Base-by-base conservation (phyloP, 2,888 invertebrate genomes). In the Drosophila bunnanda region DNA sequence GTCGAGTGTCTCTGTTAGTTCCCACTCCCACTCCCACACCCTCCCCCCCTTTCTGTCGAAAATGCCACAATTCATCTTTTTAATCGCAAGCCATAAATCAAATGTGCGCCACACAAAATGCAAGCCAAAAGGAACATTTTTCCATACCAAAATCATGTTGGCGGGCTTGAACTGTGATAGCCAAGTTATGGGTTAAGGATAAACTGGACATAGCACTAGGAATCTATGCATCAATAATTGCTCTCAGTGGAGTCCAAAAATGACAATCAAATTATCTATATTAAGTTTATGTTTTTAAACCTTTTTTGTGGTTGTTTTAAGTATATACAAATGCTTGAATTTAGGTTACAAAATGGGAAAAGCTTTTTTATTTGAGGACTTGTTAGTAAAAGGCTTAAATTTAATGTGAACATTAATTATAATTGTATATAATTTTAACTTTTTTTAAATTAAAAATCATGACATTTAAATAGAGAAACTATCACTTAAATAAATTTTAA, bases 71-170 rank as follows among this genome's bases (percentile, higher is more conserved):
- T 82, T 87, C 89, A 89, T 84, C 80, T 85, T 74, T 86, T 87
- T 89, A 87, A 87, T 89, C 89, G 88, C 79, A 70, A 82, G 66
- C 72, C 79, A 88, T 89, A 88, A 89, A 87, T 87, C 86, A 88
- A 86, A 81, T 67, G 60, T 48, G 52, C 39, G 38, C 20, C 64
- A 34, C 64, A 41, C 58, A 61, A 52, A 67, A 64, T 57, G 53
- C 56, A 52, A 50, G 60, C 41, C 60, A 41, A 34, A 39, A 39
- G 59, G 43, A 25, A 46, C 32, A 76, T 32, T 44, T 32, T 17
- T 34, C 28, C 25, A 32, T 15, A 62, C 62, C 50, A 70, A 57
- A 79, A 73, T 53, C 67, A 48, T 70, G 71, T 76, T 79, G 68
- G 70, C 64, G 62, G 62, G 60, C 69, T 75, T 79, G 87, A 74